Evolutionary conservation across 2,888 invertebrate genomes (phyloP), one percentile per base, ranked within the genome.

Genomic region (Amphimallon solstitiale): DNA sequence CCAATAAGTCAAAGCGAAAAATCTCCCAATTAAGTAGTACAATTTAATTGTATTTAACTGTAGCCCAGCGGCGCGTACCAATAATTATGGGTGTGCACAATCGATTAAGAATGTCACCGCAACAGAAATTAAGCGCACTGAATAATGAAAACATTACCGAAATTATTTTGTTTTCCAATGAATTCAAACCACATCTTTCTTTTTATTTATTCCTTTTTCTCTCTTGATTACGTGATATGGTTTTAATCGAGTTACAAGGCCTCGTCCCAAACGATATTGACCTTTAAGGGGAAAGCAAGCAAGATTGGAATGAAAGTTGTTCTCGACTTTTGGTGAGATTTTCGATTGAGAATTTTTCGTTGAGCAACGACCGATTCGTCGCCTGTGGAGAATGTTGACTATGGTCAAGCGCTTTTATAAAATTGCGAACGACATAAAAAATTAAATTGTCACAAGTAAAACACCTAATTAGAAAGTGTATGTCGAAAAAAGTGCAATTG

Each of bases 211-310:
- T 37, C 12, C 37, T 9, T 5, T 9, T 5, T 9, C 37, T 37
- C 9, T 37, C 3, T 17, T 14, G 1, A 17, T 23, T 40, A 40
- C 56, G 56, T 23, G 40, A 23, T 56, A 38, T 7, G 40, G 40
- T 21, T 40, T 40, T 56, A n/a, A 56, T 23, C 15, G 40, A 40
- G 15, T 21, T 15, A 40, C 56, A 40, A 56, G 56, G 56, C 56
- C 40, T 40, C 23, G 14, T 2, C 38, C 37, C 40, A 29, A 17
- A 40, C 40, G 56, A 56, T 56, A 56, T 56, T 56, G 56, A 56
- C 56, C 56, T 56, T 56, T 56, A 38, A 15, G 40, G 29, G 56
- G 56, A 56, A 56, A 56, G 56, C 40, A n/a, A n/a, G 14, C 14
- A 38, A 40, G 40, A 56, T 23, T 23, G 40, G 40, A 40, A 56